Percentiles rank a stretch among this genome's conserved stretches.
Conservation (phyloP, 1,140 invertebrate genomes). For the Himalopsyche phryganea region DNA sequence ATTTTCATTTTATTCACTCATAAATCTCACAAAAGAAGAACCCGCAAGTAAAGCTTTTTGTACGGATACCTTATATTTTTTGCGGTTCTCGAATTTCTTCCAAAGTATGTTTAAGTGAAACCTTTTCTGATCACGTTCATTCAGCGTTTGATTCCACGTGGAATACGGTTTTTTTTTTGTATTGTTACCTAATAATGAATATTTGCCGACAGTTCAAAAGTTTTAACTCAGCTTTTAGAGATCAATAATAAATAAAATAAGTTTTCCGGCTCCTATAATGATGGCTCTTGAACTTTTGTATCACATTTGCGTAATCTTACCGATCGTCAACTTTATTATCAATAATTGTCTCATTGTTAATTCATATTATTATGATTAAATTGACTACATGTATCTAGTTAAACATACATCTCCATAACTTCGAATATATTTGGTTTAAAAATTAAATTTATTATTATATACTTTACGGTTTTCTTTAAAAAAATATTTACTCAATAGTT, state of each 20-base stretch:
- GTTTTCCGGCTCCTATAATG: too few species aligned
- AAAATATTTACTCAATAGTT: too few species aligned
- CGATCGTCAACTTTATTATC: too few species aligned
- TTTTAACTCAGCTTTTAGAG: constrained; percentile 5
- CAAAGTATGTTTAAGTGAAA: constrained; percentile 34
- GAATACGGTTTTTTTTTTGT: constrained; percentile 25
- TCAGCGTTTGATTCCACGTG: constrained; percentile 30
- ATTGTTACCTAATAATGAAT: constrained; percentile 22
- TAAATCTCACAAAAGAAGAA: constrained; percentile 33
- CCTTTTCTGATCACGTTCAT: constrained; percentile 35
- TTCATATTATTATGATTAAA: too few species aligned
- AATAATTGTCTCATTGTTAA: too few species aligned
- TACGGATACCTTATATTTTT: constrained; percentile 34
- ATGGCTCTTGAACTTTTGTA: too few species aligned
- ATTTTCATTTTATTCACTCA: constrained; percentile 35
- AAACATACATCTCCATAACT: too few species aligned
- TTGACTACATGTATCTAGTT: too few species aligned
- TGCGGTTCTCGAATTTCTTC: constrained; percentile 33
- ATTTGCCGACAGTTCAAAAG: constrained; percentile 19
- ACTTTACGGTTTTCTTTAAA: too few species aligned
- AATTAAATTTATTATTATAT: too few species aligned
- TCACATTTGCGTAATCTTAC: too few species aligned
- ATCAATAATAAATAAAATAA: constrained; percentile 11
- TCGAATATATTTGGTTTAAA: too few species aligned
- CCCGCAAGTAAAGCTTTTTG: constrained; percentile 33